A percentile compares a stretch with the other conserved stretches of the same genome.
Conservation (phyloP, 2,797 vertebrate genomes). For the Brachyalestes nurse region DNA sequence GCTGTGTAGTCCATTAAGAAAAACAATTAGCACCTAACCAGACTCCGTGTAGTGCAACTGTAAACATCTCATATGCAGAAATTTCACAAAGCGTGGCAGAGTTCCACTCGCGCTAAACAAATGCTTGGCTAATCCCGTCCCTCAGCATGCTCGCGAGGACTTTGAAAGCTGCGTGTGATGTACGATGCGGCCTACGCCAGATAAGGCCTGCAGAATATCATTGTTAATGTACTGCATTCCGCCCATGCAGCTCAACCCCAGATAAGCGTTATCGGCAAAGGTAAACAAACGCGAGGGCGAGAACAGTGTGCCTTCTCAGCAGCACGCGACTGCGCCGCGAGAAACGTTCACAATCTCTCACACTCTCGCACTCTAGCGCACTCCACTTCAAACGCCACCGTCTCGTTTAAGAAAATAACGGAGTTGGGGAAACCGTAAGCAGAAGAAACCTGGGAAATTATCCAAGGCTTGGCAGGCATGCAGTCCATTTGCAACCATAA, state of each 20-base stretch:
- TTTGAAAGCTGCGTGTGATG: constrained; percentile 38
- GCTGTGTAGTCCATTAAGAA: neutral
- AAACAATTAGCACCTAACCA: neutral
- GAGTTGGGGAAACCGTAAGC: neutral
- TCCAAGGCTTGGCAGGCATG: constrained; percentile 2
- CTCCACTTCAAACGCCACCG: constrained; percentile 26
- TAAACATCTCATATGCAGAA: neutral
- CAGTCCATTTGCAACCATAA: constrained; percentile 28
- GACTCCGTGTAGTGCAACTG: neutral
- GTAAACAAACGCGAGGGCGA: constrained; percentile 47
- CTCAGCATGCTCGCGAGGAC: constrained; percentile 28
- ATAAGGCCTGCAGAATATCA: constrained; percentile 51
- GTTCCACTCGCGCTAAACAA: constrained; percentile 29
- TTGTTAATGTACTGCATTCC: constrained; percentile 48
- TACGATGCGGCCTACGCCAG: constrained; percentile 33
- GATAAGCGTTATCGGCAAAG: constrained; percentile 53
- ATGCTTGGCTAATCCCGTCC: constrained; percentile 25
- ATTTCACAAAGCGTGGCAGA: constrained; percentile 8
- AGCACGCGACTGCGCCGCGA: constrained; percentile 31
- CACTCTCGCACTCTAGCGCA: neutral
- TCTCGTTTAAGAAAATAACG: constrained; percentile 32
- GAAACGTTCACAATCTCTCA: constrained; percentile 10
- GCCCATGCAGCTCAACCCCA: constrained; percentile 42
- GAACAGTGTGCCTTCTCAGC: constrained; percentile 44
- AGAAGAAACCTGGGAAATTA: constrained; percentile 15